These are phyloP conservation scores for Decapterus maruadsi DNA, from an alignment of 2,797 vertebrate species.

Conservation along the genomic window DNA sequence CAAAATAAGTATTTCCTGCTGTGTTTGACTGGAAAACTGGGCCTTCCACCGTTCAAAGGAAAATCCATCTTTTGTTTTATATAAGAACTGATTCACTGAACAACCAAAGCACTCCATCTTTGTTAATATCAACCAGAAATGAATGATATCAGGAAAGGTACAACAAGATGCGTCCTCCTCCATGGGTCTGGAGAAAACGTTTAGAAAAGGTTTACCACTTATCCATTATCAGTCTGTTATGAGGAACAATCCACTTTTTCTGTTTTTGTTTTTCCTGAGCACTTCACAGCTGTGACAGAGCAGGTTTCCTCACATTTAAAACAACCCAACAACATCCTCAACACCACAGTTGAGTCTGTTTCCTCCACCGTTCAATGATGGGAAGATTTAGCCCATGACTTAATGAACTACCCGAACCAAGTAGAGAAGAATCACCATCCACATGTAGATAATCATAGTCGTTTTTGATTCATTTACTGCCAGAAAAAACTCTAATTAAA, in stretches of 20 bases:
- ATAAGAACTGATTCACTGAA: not conserved
- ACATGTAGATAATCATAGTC: too few relatives aligned
- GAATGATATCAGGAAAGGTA: not conserved
- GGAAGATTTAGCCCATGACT: not conserved
- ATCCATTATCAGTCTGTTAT: too few relatives aligned
- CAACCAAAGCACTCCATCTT: not conserved
- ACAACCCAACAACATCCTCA: not conserved
- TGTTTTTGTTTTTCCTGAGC: too few relatives aligned
- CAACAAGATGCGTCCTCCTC: too few relatives aligned
- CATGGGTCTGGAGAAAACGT: too few relatives aligned
- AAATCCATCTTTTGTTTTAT: not conserved
- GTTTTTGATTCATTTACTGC: too few relatives aligned
- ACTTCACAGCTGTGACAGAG: too few relatives aligned
- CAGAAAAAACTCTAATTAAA: not conserved
- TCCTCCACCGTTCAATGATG: not conserved
- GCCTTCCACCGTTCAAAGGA: not conserved
- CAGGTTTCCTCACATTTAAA: not conserved
- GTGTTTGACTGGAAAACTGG: not conserved
- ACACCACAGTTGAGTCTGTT: not conserved
- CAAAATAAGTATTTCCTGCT: slow-evolving; percentile 1
- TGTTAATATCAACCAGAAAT: not conserved
- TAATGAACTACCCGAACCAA: not conserved
- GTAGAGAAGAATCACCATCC: too few relatives aligned
- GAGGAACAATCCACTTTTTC: too few relatives aligned
- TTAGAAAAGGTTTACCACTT: too few relatives aligned